Base-by-base conservation (phyloP, 1,140 invertebrate genomes). In the Drosophila persimilis region DNA sequence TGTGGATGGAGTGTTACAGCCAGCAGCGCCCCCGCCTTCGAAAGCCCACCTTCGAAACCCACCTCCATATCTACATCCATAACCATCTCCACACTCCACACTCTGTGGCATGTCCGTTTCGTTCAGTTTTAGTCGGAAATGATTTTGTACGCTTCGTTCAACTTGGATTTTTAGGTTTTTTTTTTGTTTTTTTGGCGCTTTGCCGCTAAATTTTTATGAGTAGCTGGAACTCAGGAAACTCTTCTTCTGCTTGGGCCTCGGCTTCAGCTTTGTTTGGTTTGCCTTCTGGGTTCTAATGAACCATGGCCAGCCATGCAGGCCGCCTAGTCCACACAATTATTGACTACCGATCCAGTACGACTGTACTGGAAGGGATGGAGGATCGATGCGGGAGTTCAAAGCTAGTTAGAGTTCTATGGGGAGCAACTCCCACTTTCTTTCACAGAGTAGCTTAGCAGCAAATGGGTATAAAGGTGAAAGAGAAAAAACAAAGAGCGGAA, bases 121-220 rank as follows among this genome's bases (percentile, higher is more conserved):
- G 81, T 62, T 88, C 66, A 63, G 35, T 80, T 88, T 88, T 88
- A 88, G 84, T 89, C 83, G 83, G 83, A 88, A 88, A 88, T 88
- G 84, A 89, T 88, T 88, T 89, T 76, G 78, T 89, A 89, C 83
- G 83, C 83, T 88, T 89, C 78, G 84, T 71, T 88, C 84, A 81
- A 81, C 79, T 79, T 76, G 73, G 47, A 39, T 74, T 74, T 74
- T 69, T 83, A 60, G 77, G 63, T 24, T 24, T 24, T 24, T 24
- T 3, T 24, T 24, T 24, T 24, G 3, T 24, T 3, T 24, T 24
- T 24, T 24, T 24, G 24, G 24, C 24, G 24, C 24, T 24, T 4
- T 24, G 24, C 75, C 78, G 83, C 83, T 59, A 86, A 86, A 88
- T 88, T 88, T 79, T 88, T 77, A 88, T 72, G 83, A 83, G 83